Base-by-base conservation (phyloP, 2,888 invertebrate genomes). In the Blera fallax region DNA sequence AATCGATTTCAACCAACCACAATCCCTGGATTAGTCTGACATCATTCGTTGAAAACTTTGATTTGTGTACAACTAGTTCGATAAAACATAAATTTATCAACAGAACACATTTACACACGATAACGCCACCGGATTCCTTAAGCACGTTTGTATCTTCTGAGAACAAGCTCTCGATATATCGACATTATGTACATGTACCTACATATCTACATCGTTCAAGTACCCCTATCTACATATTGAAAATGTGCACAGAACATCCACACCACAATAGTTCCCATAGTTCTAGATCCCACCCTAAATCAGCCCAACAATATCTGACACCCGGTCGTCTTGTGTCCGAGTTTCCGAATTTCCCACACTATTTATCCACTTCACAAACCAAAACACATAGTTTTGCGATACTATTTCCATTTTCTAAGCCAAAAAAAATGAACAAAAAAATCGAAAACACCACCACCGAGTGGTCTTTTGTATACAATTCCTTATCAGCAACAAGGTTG, bases 331-430 rank as follows among this genome's bases (percentile, higher is more conserved):
- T 27, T 40, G 14, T 43, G 14, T 48, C 29, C 48, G 45, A 43
- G 10, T 14, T n/a, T n/a, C n/a, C n/a, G 0, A 21, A 32, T 32
- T 70, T 70, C 70, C 58, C 70, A 70, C 70, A 70, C 70, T 70
- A 14, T 21, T 70, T 58, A 70, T 34, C 34, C 58, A 16, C 58
- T 56, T 18, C 10, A 2, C 18, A 69, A 43, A 29, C 40, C 10
- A 27, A 43, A 52, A 43, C 18, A 54, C 45, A 24, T 8, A 29
- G 2, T 43, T 27, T n/a, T n/a, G 62, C 45, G 62, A 62, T 62
- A 62, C 45, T 45, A 29, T 45, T 43, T 60, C 43, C 43, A 43
- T 60, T 60, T 60, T 27, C 29, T 60, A 27, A 10, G n/a, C 14
- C 10, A 40, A 24, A 24, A 43, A 60, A 40, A 62, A n/a, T n/a